Evolutionary conservation across 37 sponge, comb jelly and placozoan species (phyloP).

Genomic region (Chondrosia reniformis): DNA sequence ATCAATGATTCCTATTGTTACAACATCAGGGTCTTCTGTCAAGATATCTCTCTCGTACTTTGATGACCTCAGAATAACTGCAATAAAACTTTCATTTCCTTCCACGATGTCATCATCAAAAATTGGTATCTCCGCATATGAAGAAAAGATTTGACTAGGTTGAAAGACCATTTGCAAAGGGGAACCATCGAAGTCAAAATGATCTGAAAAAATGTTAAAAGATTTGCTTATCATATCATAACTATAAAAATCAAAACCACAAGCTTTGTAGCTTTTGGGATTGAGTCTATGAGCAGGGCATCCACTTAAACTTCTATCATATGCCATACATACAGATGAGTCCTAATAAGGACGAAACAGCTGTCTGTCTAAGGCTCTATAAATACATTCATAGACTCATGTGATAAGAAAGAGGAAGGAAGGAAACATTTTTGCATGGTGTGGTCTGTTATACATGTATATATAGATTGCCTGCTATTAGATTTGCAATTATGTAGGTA

Average conservation of each 20-base stretch:
- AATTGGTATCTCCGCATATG: background rate
- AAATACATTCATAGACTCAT: too few species aligned
- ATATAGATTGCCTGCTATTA: background rate
- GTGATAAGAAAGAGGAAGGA: too few species aligned
- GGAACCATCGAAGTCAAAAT: background rate
- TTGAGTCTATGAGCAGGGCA: too few species aligned
- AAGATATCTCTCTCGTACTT: background rate
- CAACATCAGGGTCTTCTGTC: background rate
- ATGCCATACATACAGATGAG: too few species aligned
- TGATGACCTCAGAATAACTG: background rate
- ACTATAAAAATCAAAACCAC: too few species aligned
- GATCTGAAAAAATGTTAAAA: background rate
- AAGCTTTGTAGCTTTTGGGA: too few species aligned
- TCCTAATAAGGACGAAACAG: too few species aligned
- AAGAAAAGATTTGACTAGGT: background rate
- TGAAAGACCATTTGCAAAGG: background rate
- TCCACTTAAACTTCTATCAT: too few species aligned
- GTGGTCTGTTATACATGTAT: background rate
- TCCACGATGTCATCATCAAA: constrained; percentile 12
- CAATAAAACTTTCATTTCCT: constrained; percentile 10
- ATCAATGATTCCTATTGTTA: constrained; percentile 21
- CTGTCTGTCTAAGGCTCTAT: too few species aligned
- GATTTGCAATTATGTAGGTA: background rate
- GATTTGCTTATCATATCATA: too few species aligned
- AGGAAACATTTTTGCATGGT: too few species aligned